Conservation (phyloP, 1,140 invertebrate species). For the Bombus cullumanus region DNA sequence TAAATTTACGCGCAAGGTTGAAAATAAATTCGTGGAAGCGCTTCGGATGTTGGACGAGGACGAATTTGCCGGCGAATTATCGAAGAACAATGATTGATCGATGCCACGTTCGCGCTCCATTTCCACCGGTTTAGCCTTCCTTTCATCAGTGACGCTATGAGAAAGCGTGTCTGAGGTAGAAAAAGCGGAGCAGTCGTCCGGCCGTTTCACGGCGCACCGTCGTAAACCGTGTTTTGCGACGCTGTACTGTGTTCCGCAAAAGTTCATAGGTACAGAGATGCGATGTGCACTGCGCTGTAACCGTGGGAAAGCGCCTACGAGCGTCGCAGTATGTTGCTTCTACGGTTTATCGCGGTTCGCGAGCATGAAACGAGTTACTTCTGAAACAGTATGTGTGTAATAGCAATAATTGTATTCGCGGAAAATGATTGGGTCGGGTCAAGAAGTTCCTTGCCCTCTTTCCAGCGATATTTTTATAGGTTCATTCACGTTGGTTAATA, state of each 20-base stretch:
- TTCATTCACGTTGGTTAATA: not conserved
- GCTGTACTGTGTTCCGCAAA: slow-evolving; percentile 33
- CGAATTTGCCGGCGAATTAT: slow-evolving; percentile 28
- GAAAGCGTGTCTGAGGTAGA: slow-evolving; percentile 45
- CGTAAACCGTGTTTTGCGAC: slow-evolving; percentile 27
- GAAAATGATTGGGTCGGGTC: not conserved
- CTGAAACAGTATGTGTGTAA: not conserved
- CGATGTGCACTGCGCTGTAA: slow-evolving; percentile 12
- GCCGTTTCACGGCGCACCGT: slow-evolving; percentile 1
- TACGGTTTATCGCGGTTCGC: slow-evolving; percentile 14
- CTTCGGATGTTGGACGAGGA: too few species aligned
- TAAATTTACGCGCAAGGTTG: not conserved
- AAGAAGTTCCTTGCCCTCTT: not conserved
- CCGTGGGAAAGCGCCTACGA: slow-evolving; percentile 37
- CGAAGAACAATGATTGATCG: slow-evolving; percentile 30
- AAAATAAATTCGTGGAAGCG: not conserved
- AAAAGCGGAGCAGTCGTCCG: slow-evolving; percentile 51
- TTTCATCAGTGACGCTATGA: slow-evolving; percentile 32
- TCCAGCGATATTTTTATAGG: not conserved
- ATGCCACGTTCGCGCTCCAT: slow-evolving; percentile 20
- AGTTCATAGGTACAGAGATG: slow-evolving; percentile 51
- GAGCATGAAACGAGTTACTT: not conserved
- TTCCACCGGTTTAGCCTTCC: slow-evolving; percentile 30
- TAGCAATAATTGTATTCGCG: slow-evolving; percentile 4
- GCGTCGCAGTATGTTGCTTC: not conserved